Base-by-base conservation (phyloP, 1,140 invertebrate species). In the Lutraria rhynchaena region DNA sequence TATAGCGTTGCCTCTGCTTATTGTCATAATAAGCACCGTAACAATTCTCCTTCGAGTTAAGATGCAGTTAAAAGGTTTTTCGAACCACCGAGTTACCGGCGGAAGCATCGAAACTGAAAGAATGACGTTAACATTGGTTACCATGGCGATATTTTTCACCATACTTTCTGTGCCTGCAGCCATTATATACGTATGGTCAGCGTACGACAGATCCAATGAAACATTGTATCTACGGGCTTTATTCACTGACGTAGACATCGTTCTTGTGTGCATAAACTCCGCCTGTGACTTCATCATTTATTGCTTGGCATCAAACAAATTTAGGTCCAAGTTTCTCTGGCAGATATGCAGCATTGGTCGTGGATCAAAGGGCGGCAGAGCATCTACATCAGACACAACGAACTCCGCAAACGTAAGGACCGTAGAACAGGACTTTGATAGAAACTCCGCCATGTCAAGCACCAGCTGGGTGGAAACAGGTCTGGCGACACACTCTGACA, bases 211-310 rank as follows among this genome's bases (percentile, higher is more conserved):
- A 3, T 60, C 57, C n/a, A 17, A 33, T 19, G 31, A 60, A 9
- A 60, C n/a, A 9, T n/a, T 35, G 0, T 60, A 29, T 35, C 31
- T 60, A 31, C 31, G 57, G 33, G 1, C 3, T n/a, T 27, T 60
- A 5, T 60, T 60, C 27, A n/a, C 19, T 4, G 57, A 60, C 19
- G n/a, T 60, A 1, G 33, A 33, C 4, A 60, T 60, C 15, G 57
- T 35, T 3, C 31, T 60, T 2, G 33, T 35, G 3, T 60, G 57
- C n/a, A 3, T 60, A 1, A 60, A 60, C 19, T 60, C 57, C 3
- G 57, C 27, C n/a, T 33, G 29, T 60, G 57, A 60, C 19, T 60
- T 60, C 31, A 60, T 60, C 31, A 60, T 60, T 35, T 60, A 60
- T 31, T 60, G 57, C 15, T 15, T 60, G 57, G 33, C 57, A 9